Base-by-base conservation (phyloP, 1,140 invertebrate species). In the Philopotamus ludificatus region DNA sequence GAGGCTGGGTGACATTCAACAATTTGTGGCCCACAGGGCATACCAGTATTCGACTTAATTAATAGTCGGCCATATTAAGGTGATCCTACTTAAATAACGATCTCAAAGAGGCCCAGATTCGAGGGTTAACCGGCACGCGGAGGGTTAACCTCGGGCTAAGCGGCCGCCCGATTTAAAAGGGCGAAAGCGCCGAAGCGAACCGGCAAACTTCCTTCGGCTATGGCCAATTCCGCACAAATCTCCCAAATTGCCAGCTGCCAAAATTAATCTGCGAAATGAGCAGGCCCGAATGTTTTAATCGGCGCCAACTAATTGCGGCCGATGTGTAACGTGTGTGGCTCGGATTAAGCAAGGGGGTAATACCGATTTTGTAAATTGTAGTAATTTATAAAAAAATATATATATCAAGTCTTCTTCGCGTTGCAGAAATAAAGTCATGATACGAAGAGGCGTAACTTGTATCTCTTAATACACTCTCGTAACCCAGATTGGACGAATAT, bases 11-110 rank as follows among this genome's bases (percentile, higher is more conserved):
- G 28, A 12, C 28, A 22, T 26, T 26, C 41, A 60, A 16, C 23
- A 4, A 60, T 60, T 60, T 47, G 28, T 23, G 57, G 41, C 4
- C 44, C 20, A 39, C 15, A n/a, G 21, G 34, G 42, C 42, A 47
- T 42, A 28, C 57, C 28, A 60, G 57, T 47, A 28, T 60, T 60
- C 26, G 47, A 60, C 57, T 26, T 60, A 60, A 60, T 60, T 60
- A 60, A 60, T 60, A 60, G 57, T 60, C 42, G 57, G 23, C 41
- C 57, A 44, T 60, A 60, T 45, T 47, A 44, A 60, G 57, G 57
- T 60, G 57, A 60, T 60, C 57, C 41, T 42, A 41, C n/a, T 34
- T 57, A 57, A 57, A 42, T 42, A 57, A 57, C 28, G 39, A 28
- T 34, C 28, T 7, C 28, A 34, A 34, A 34, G 39, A 2, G 26